Percentiles rank a stretch among this genome's conserved stretches.
phyloP scores from a whole-genome alignment of 2,113 vertebrate species.

The Caloenas nicobarica region DNA sequence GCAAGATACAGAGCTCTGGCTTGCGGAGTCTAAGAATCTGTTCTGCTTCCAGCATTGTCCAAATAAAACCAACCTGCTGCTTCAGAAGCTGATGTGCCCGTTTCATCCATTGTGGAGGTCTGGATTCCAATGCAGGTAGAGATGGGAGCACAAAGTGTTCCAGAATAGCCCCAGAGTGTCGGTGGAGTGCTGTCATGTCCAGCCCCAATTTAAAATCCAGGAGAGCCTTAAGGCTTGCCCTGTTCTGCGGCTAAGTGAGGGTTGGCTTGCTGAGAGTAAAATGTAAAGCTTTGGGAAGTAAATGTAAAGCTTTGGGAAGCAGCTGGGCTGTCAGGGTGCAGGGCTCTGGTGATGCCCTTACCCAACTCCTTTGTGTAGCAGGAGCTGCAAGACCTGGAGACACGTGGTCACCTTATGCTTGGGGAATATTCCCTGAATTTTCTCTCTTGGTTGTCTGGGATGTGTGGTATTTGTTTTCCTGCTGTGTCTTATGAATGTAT shows the following conservation, averaged over 20 bases:
- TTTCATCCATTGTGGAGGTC: not conserved
- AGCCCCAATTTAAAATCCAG: not conserved
- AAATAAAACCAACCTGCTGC: not conserved
- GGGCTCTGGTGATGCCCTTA: not conserved
- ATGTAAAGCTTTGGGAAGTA: not conserved
- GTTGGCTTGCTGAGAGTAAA: not conserved
- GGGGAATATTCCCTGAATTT: not conserved
- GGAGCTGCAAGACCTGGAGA: not conserved
- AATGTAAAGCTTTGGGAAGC: no score
- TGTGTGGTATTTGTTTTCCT: not conserved
- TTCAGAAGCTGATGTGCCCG: not conserved
- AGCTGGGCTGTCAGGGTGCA: not conserved
- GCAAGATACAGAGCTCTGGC: not conserved
- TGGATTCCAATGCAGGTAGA: accelerated
- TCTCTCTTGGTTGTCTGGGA: not conserved
- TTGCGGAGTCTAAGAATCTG: not conserved
- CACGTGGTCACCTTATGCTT: accelerated
- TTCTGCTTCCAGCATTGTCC: not conserved
- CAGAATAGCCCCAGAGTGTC: not conserved
- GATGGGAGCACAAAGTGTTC: not conserved
- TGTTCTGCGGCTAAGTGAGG: not conserved
- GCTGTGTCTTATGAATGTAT: accelerated
- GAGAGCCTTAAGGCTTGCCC: not conserved
- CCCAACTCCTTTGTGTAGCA: not conserved
- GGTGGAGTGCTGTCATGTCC: not conserved